Evolutionary conservation across 2,113 vertebrate genomes (phyloP), one percentile per base, ranked within the genome.

Genomic region (Cettia cetti): DNA sequence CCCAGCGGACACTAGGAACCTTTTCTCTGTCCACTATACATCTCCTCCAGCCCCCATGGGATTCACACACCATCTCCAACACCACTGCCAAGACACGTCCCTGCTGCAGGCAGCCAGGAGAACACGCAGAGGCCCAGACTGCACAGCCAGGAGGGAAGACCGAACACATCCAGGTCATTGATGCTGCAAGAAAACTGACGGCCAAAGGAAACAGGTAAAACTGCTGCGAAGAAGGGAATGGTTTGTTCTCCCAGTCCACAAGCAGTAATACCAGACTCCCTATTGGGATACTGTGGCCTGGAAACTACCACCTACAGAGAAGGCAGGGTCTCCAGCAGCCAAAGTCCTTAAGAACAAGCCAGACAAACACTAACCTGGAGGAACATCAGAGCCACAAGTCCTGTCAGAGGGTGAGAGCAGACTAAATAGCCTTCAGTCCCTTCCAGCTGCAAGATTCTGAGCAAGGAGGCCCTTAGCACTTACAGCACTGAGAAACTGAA

Each of bases 281-380:
- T 27, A 8, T 0, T 37, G 49, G 47, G 52, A 68, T 37, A 26
- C 78, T 39, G 70, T 7, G 37, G 68, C 70, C 64, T 90, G 82
- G 76, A 80, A 90, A 72, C 37, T 64, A 35, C 40, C 1, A 15
- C 47, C 47, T 59, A 42, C 44, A 53, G 90, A 89, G 78, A 37
- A 63, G 60, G 35, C 57, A 59, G 52, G 13, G 37, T 49, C 59
- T 83, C 45, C 50, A 65, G 7, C 75, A 90, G 86, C 42, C 82
- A 40, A 81, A 81, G 68, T 26, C 86, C 90, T 86, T 21, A 54
- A 74, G 82, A 92, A 75, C 10, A 47, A 54, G 74, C 54, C 13
- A 76, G 56, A 82, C 79, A 92, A 94, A 90, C 88, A 81, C 71
- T 54, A 79, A 92, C 59, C 86, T 92, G 90, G 56, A 93, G 68